Evolutionary conservation across 2,888 invertebrate genomes (phyloP), one percentile per base, ranked within the genome.

Genomic region (Orthosia gracilis): DNA sequence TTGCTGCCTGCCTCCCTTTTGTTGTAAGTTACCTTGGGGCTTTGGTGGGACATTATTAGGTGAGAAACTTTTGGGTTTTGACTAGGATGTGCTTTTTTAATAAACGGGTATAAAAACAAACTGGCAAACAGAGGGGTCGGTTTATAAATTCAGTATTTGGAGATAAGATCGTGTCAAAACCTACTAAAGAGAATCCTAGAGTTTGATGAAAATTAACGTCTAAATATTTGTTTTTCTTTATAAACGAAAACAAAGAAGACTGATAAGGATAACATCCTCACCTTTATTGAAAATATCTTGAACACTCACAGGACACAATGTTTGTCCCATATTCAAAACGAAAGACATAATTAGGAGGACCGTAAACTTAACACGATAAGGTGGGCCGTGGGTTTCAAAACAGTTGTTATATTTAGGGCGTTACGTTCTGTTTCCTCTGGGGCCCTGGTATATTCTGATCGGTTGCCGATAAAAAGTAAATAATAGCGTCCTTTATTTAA

Each of bases 341-440:
- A 67, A 80, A 73, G 59, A 78, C 81, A 84, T 70, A 83, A 84
- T 81, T 76, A 77, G 74, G 49, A 59, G 57, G 49, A 68, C 67
- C 69, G 63, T 83, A 72, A 80, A 80, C 70, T 82, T 75, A 73
- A 54, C 59, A 89, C 87, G 95, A 94, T 92, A 95, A 92, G 93
- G 94, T 94, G 87, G 86, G 91, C 87, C 88, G 87, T 80, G 79
- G 86, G 89, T 89, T 91, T 77, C 82, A 73, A 82, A 87, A 91
- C 90, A 84, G 89, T 91, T 89, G 90, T 90, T 94, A 93, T 94
- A 94, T 94, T 94, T 95, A 93, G 95, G 93, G 90, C 94, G 93
- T 89, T 91, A 90, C 91, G 91, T 91, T 93, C 91, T 89, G 92
- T 91, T 93, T 90, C 89, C 90, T 89, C 88, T 80, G 85, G 89